These are phyloP conservation scores for Caracal caracal DNA, from an alignment of 2,113 vertebrate species.

Conservation along the genomic window DNA sequence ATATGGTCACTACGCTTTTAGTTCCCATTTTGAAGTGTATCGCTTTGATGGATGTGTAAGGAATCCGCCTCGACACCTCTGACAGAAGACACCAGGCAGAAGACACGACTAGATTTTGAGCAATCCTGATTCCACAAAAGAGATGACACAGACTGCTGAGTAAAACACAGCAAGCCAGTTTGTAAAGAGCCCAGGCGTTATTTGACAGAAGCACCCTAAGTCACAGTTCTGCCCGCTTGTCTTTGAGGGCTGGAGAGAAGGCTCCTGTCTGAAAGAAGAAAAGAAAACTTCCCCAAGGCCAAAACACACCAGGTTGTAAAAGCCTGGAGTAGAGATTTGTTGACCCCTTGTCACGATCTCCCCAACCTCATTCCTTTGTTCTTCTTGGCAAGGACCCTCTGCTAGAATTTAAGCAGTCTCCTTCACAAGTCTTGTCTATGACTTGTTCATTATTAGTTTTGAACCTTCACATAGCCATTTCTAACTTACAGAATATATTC, in stretches of 20 bases:
- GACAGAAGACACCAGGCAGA: constrained; percentile 73
- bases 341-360: constrained; percentile 43
- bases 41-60: constrained; percentile 75
- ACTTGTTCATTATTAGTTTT: constrained; percentile 25
- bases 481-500: background rate
- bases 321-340: constrained; percentile 37
- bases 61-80: constrained; percentile 61
- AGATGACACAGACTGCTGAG: constrained; percentile 65
- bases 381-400: constrained; percentile 56
- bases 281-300: constrained; percentile 51
- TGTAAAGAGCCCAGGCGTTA: constrained; percentile 80
- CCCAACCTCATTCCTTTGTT: constrained; percentile 41
- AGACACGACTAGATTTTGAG: constrained; percentile 79
- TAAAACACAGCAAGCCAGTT: constrained; percentile 79
- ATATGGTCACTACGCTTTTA: constrained; percentile 79
- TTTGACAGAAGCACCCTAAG: constrained; percentile 77
- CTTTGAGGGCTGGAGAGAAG: constrained; percentile 72
- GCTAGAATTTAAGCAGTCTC: constrained; percentile 36
- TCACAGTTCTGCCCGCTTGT: constrained; percentile 57
- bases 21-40: constrained; percentile 77
- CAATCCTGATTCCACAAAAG: constrained; percentile 72
- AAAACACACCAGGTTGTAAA: constrained; percentile 62
- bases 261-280: constrained; percentile 61
- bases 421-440: background rate
- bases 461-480: background rate